Base-by-base conservation (phyloP, 2,888 invertebrate species). In the Plutella xylostella region DNA sequence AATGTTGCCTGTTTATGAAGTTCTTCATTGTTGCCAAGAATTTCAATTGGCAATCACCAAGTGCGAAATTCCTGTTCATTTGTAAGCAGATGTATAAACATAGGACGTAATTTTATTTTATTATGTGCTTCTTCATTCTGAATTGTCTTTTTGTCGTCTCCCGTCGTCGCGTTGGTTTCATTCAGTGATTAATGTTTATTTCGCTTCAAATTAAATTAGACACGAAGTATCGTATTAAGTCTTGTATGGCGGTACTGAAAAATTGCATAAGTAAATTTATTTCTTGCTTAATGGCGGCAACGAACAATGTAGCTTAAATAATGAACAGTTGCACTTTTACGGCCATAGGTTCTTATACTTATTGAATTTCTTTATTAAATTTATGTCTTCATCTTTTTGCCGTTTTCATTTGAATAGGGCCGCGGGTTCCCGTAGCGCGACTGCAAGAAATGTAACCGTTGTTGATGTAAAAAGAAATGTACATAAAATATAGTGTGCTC, bases 21-120 rank as follows among this genome's bases (percentile, higher is more conserved):
- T 42, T 30, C 35, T 30, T 52, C 53, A 56, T 55, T 53, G 54
- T 49, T 49, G 43, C 15, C 45, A 56, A 52, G 57, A 57, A 61
- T 60, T 53, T 50, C 48, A 55, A 57, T 55, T 51, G 51, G 49
- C 51, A 46, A 54, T 48, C 34, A 44, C 37, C 18, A 34, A 53
- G 61, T 58, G 63, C 55, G 57, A 59, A 56, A 56, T 54, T 50
- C 54, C 52, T 53, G 22, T 22, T 25, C 22, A 22, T 20, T 14
- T 17, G 21, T 22, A 34, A 14, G 34, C 34, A 34, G 34, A 34
- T 25, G 39, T 39, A 39, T 19, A 25, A 39, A 39, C 15, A 25
- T 39, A 39, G 39, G 15, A 39, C 19, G 25, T 39, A 39, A 39
- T 43, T 43, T 43, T 30, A 31, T 19, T 42, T 42, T 31, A 33